Evolutionary conservation across 2,113 vertebrate species (phyloP), one percentile per base, ranked within the genome.

Genomic region (Carassius auratus): DNA sequence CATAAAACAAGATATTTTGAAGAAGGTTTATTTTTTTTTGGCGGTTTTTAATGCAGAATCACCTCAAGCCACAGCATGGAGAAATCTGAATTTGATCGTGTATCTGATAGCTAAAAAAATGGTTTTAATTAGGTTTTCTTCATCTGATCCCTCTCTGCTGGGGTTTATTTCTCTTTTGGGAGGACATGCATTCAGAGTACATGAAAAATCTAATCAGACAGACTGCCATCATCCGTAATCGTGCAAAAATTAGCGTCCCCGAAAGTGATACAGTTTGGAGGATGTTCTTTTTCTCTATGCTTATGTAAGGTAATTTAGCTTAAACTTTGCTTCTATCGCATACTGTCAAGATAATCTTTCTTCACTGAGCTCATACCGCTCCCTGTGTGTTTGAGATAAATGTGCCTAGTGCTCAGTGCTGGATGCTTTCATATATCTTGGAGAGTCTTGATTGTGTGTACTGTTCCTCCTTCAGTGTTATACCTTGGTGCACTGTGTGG

Each of bases 201-300:
- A 76, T 62, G 59, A 74, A 48, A 48, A 48, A 48, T 76, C 68
- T 71, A 84, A 88, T 81, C 82, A 79, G 69, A 86, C 85, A 62
- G 42, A 59, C 85, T 85, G 83, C 59, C 45, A 81, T 61, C 85
- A 81, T 76, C 26, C 57, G 75, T 76, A 84, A 80, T 64, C 76
- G 21, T 12, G 74, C 2, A 17, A 55, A 86, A 88, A 81, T 48
- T 64, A 81, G 66, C 62, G 17, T 42, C n/a, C 59, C 57, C 62
- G 48, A 64, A 81, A 71, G 81, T 69, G 62, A 87, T 33, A 76
- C 71, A 71, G 77, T 45, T 75, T 38, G 82, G 61, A 69, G 76
- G 36, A 57, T 86, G 59, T 45, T 76, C 36, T 81, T 75, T 69
- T 71, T 45, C 26, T 30, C 21, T 42, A 66, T 23, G 33, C 59